phyloP scores from a whole-genome alignment of 2,113 vertebrate species.

The Halichoerus grypus region DNA sequence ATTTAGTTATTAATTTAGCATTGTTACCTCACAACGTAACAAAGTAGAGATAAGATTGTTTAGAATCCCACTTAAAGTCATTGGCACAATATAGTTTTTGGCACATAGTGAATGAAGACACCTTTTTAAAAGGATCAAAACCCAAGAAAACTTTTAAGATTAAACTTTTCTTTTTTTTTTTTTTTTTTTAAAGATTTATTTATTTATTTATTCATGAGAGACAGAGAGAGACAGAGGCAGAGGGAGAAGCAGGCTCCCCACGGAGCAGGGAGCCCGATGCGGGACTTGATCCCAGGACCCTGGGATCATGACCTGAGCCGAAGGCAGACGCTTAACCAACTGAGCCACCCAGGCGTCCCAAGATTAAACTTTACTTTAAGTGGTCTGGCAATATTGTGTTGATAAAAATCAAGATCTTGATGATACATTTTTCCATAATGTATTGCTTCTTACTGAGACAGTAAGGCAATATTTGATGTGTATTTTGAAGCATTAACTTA shows the following conservation, averaged over 20 bases:
- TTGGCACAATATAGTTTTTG: conserved; percentile 15
- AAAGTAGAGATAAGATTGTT: not conserved
- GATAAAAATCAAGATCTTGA: not conserved
- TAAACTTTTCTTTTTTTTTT: conserved; percentile 28
- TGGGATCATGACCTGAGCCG: too few species aligned
- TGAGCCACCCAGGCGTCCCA: not conserved
- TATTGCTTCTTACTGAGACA: conserved; percentile 45
- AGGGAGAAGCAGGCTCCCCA: too few species aligned
- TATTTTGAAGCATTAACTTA: conserved; percentile 30
- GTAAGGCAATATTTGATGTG: not conserved
- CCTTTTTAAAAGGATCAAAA: not conserved
- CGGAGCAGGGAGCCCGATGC: too few species aligned
- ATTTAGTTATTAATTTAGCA: conserved; percentile 2
- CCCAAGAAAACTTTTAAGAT: not conserved
- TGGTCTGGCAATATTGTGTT: not conserved
- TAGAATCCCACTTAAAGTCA: not conserved
- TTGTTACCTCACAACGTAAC: not conserved
- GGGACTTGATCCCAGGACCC: too few species aligned
- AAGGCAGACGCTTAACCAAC: too few species aligned
- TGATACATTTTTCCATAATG: not conserved
- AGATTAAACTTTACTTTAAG: not conserved
- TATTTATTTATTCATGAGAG: too few species aligned
- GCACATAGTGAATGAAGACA: not conserved
- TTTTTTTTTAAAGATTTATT: not conserved
- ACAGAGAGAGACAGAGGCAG: too few species aligned